Evolutionary conservation across 2,888 invertebrate genomes (phyloP).

Genomic region (Spisula subtruncata): DNA sequence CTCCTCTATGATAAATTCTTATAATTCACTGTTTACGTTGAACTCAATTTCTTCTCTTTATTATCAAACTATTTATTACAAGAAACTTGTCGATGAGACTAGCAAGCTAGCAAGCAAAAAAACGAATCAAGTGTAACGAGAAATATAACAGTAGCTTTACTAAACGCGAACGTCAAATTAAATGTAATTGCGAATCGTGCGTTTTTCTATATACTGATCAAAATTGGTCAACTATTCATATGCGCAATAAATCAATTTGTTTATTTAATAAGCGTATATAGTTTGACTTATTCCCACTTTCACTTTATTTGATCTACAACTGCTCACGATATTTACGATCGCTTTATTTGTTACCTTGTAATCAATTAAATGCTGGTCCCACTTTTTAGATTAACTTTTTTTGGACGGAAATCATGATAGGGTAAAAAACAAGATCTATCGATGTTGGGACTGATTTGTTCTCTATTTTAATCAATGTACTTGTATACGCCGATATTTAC

Average conservation of each 20-base stretch:
- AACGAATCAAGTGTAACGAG: background rate
- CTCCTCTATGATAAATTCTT: background rate
- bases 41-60: background rate
- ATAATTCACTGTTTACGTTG: background rate
- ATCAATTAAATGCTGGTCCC: constrained; percentile 34
- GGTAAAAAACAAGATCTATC: background rate
- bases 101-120: too few relatives aligned
- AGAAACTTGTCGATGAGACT: background rate
- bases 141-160: constrained; percentile 9
- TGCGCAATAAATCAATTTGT: constrained; percentile 53
- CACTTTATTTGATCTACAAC: constrained; percentile 41
- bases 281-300: constrained; percentile 35
- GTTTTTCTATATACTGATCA: background rate
- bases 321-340: constrained; percentile 29
- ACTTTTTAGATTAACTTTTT: constrained; percentile 16
- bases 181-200: constrained; percentile 10
- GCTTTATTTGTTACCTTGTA: constrained; percentile 56
- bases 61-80: background rate
- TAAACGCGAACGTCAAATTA: background rate
- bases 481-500: background rate
- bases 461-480: background rate
- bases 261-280: constrained; percentile 44
- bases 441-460: background rate
- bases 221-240: constrained; percentile 46
- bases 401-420: background rate